A percentile compares a stretch with the other conserved stretches of the same genome.
Evolutionary conservation across 2,888 invertebrate genomes (phyloP).

Genomic region (Seira ritae): DNA sequence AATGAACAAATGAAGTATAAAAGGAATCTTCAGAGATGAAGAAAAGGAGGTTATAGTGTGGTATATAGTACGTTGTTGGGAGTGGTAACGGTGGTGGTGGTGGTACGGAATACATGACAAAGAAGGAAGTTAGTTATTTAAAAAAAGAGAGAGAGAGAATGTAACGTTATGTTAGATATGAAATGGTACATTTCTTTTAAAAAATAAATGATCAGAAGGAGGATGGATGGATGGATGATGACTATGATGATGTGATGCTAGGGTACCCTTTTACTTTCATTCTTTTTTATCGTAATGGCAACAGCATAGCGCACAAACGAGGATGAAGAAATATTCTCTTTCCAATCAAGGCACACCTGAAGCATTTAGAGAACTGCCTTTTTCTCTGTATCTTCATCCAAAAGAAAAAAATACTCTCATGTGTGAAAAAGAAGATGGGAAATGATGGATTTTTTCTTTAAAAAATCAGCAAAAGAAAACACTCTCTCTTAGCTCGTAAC

Average conservation of each 20-base stretch:
- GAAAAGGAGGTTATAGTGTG: neutral
- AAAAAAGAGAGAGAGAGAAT: too few relatives aligned
- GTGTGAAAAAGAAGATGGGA: constrained; percentile 3
- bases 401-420: neutral
- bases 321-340: constrained; percentile 1
- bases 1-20: constrained; percentile 5
- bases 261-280: neutral
- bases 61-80: too few relatives aligned
- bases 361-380: constrained; percentile 25
- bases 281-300: neutral
- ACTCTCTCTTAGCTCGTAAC: constrained; percentile 40
- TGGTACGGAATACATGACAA: too few relatives aligned
- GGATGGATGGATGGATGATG: too few relatives aligned
- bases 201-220: neutral
- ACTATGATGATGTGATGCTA: too few relatives aligned
- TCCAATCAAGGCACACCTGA: constrained; percentile 57
- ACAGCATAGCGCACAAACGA: neutral
- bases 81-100: too few relatives aligned
- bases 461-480: constrained; percentile 56
- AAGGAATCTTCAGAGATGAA: neutral
- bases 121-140: too few relatives aligned
- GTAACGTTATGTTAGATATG: too few relatives aligned
- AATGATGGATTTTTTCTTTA: constrained; percentile 54
- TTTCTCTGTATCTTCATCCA: too few relatives aligned
- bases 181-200: too few relatives aligned